A percentile compares a stretch with the other conserved stretches of the same genome.
Evolutionary conservation across 2,797 vertebrate species (phyloP).

Genomic region (Sardinella longiceps): DNA sequence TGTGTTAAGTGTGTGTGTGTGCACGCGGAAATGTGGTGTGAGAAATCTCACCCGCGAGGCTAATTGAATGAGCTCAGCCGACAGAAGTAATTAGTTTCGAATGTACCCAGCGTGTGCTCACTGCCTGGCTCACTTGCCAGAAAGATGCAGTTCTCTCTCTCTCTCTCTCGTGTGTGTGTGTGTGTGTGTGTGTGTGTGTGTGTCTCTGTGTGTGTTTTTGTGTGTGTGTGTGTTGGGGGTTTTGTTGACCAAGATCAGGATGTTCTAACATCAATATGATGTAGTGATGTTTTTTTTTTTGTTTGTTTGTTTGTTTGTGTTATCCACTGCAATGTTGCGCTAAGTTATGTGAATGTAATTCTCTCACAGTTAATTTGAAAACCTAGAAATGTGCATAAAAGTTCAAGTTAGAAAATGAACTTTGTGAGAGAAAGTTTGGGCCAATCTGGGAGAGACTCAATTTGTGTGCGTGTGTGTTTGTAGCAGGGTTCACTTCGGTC

Average conservation of each 20-base stretch:
- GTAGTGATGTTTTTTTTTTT: neutral
- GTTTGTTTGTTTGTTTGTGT: no score
- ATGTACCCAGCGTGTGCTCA: neutral
- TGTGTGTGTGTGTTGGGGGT: no score
- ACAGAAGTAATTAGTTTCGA: conserved; percentile 22
- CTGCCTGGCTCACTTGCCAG: neutral
- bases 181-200: no score
- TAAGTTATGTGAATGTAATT: neutral
- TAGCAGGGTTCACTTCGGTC: no score
- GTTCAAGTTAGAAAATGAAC: neutral
- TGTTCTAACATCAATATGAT: neutral
- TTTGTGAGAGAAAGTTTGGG: neutral
- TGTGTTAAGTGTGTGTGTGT: neutral
- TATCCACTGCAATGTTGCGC: no score
- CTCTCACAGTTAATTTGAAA: neutral
- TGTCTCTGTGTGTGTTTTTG: no score
- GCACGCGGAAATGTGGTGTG: neutral
- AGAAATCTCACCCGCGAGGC: conserved; percentile 4
- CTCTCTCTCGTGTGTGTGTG: neutral
- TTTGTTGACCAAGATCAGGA: neutral
- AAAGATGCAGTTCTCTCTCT: neutral
- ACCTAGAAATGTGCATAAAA: neutral
- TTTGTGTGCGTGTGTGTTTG: no score
- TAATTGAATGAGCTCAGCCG: conserved; percentile 23
- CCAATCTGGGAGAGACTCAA: neutral